Percentiles rank a stretch among this genome's conserved stretches.
These are phyloP conservation scores for Gambusia yucatana DNA, from an alignment of 2,797 vertebrate species.

Conservation along the genomic window DNA sequence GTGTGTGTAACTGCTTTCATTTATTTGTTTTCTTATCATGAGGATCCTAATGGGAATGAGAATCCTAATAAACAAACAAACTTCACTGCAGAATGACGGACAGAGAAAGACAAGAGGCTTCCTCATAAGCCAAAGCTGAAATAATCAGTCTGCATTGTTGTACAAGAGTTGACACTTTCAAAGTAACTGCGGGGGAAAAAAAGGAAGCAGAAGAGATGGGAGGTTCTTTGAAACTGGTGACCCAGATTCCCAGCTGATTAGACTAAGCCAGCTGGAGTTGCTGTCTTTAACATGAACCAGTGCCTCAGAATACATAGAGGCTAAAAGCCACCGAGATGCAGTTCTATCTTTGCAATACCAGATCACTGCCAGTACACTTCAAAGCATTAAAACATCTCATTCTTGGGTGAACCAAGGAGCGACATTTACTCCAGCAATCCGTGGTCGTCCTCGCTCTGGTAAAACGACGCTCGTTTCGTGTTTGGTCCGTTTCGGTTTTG, in stretches of 20 bases:
- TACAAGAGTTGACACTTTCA: not conserved
- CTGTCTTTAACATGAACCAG: not conserved
- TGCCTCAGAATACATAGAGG: not conserved
- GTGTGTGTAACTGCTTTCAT: too few relatives aligned
- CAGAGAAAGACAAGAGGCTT: not conserved
- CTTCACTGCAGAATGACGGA: not conserved
- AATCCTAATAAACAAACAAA: too few relatives aligned
- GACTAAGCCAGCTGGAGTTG: not conserved
- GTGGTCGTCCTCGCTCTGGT: not conserved
- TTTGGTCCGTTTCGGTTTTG: not conserved
- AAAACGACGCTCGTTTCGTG: not conserved
- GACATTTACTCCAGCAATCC: not conserved
- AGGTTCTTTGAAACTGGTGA: not conserved
- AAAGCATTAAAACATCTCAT: not conserved
- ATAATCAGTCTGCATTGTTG: not conserved
- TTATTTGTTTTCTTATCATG: too few relatives aligned
- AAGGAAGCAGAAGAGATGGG: not conserved
- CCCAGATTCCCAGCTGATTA: conserved; percentile 2
- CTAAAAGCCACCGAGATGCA: not conserved
- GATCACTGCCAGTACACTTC: not conserved
- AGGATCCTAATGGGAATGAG: too few relatives aligned
- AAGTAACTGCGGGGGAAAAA: not conserved
- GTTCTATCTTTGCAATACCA: not conserved
- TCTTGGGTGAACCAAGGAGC: not conserved
- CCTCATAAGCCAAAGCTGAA: not conserved